A percentile compares a stretch with the other conserved stretches of the same genome.
phyloP scores from a whole-genome alignment of 1,140 invertebrate species.

The Sminthurinus signatus region DNA sequence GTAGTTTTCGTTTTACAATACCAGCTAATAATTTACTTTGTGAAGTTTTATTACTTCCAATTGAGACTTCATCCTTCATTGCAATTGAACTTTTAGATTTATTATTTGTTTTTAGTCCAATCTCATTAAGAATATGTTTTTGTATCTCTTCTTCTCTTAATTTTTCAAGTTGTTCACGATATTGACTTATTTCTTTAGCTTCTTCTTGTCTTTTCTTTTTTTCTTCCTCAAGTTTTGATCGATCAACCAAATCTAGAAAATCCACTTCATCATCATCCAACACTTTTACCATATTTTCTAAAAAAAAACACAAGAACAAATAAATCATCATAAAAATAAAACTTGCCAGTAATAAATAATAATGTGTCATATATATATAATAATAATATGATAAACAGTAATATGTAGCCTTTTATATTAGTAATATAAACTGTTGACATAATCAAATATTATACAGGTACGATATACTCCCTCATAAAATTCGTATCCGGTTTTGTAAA shows the following conservation, averaged over 20 bases:
- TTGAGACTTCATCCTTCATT: constrained; percentile 1
- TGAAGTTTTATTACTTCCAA: constrained; percentile 44
- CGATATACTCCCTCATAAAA: too few relatives aligned
- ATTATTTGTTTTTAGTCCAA: constrained; percentile 41
- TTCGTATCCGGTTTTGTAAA: neutral
- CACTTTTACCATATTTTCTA: constrained; percentile 90
- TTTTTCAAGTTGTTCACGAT: constrained; percentile 67
- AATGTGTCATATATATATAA: too few relatives aligned
- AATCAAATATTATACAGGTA: constrained; percentile 3
- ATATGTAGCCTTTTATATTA: too few relatives aligned
- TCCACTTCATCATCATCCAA: constrained; percentile 91
- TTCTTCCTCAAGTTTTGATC: constrained; percentile 74
- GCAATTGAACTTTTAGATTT: constrained; percentile 19
- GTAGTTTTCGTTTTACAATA: constrained; percentile 53
- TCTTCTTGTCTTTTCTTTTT: constrained; percentile 72
- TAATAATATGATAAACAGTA: neutral
- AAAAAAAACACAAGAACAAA: constrained; percentile 40
- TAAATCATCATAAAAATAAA: neutral
- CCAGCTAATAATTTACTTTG: constrained; percentile 56
- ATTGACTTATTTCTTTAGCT: constrained; percentile 71
- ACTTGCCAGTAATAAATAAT: too few relatives aligned
- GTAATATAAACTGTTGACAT: too few relatives aligned
- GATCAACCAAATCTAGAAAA: constrained; percentile 82
- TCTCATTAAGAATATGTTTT: constrained; percentile 55
- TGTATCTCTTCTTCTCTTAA: constrained; percentile 67